Conservation (phyloP, 2,888 invertebrate genomes). For the Drosophila melanosoma region DNA sequence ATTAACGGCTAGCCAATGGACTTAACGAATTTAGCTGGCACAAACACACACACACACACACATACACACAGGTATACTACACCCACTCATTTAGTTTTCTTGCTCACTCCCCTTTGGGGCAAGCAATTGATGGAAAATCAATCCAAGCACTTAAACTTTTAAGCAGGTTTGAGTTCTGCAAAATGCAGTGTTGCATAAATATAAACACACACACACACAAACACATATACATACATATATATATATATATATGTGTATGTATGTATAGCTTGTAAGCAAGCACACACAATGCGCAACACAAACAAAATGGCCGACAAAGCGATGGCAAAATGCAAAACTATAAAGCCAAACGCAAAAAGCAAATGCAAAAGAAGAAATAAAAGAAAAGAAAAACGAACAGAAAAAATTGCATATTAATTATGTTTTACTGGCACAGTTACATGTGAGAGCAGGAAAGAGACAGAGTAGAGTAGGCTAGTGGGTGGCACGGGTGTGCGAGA, state of each 20-base stretch:
- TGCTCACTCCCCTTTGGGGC: conserved; percentile 8
- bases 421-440: conserved; percentile 79
- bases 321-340: conserved; percentile 39
- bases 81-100: not conserved
- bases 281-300: conserved; percentile 50
- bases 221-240: conserved; percentile 12
- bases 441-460: conserved; percentile 35
- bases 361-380: conserved; percentile 62
- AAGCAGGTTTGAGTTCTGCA: conserved; percentile 74
- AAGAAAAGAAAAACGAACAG: conserved; percentile 53
- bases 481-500: not conserved
- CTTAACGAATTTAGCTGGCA: conserved; percentile 47
- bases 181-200: conserved; percentile 76
- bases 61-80: not conserved
- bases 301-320: conserved; percentile 73
- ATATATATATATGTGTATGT: not conserved
- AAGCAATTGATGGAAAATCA: conserved; percentile 73
- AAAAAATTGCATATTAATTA: conserved; percentile 78
- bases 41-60: conserved; percentile 6
- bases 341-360: conserved; percentile 34
- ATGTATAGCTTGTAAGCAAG: not conserved
- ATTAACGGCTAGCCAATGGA: conserved; percentile 48
- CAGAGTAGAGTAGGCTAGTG: too few species aligned
- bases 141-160: conserved; percentile 74
- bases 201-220: conserved; percentile 60